Evolutionary conservation across 2,113 vertebrate genomes (phyloP).

Genomic region (Sinosuthora webbiana): DNA sequence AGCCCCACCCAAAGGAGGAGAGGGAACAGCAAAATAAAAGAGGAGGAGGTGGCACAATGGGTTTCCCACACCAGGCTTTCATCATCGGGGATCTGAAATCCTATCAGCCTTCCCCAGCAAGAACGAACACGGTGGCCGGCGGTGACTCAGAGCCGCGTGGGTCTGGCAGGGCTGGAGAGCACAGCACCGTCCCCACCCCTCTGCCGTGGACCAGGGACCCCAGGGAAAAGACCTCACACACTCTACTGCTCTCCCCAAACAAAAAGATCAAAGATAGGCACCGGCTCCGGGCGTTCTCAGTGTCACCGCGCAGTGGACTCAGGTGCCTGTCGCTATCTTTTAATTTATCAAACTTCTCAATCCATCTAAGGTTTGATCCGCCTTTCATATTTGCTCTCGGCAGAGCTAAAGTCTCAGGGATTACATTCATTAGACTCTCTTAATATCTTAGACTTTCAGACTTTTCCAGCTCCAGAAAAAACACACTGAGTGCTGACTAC

Average conservation of each 20-base stretch:
- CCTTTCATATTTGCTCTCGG: conserved; percentile 27
- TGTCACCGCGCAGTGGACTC: background rate
- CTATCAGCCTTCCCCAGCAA: background rate
- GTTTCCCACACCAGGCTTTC: background rate
- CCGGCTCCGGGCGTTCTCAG: background rate
- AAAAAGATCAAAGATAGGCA: background rate
- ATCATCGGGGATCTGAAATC: background rate
- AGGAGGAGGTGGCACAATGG: conserved; percentile 34
- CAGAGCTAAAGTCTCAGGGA: conserved; percentile 17
- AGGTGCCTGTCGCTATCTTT: background rate
- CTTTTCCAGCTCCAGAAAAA: conserved; percentile 39
- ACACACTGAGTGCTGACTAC: conserved; percentile 33
- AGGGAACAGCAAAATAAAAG: background rate
- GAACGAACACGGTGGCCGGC: background rate
- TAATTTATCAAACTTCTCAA: conserved; percentile 45
- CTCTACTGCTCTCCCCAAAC: background rate
- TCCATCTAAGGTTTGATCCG: background rate
- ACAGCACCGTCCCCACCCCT: background rate
- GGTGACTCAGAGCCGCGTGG: background rate
- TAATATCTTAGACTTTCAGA: conserved; percentile 26
- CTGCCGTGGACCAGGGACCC: background rate
- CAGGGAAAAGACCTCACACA: background rate
- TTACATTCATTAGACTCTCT: conserved; percentile 25
- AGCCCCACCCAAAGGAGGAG: conserved; percentile 20
- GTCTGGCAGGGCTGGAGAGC: background rate